phyloP scores from a whole-genome alignment of 2,797 vertebrate genomes.

The Chloroceryle inda region DNA sequence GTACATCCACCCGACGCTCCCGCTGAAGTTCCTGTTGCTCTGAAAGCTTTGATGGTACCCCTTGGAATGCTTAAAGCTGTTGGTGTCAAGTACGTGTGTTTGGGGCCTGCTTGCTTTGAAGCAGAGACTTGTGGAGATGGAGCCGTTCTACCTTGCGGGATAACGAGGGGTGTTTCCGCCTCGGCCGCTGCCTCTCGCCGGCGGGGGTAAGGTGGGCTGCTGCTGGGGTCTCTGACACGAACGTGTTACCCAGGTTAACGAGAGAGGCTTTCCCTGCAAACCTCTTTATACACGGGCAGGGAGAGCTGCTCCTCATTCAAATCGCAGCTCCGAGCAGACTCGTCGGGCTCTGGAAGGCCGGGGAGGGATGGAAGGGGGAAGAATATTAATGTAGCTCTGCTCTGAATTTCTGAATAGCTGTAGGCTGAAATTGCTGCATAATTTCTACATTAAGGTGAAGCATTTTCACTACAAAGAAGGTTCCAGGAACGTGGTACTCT shows the following conservation, averaged over 20 bases:
- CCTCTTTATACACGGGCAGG: not conserved
- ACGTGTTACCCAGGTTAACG: not conserved
- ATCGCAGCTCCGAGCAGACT: not conserved
- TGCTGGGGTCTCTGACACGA: not conserved
- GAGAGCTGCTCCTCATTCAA: not conserved
- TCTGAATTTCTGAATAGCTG: not conserved
- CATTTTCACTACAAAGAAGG: not conserved
- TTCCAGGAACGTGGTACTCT: not conserved
- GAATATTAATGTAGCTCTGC: not conserved
- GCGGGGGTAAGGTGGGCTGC: not conserved
- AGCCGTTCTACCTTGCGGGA: not conserved
- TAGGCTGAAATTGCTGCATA: not conserved
- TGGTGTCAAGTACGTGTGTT: not conserved
- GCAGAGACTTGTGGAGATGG: not conserved
- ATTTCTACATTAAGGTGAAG: not conserved
- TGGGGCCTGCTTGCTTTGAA: slow-evolving; percentile 21
- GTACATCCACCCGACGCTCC: not conserved
- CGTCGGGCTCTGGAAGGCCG: not conserved
- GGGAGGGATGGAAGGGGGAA: not conserved
- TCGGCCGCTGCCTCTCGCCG: not conserved
- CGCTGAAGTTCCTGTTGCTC: accelerated
- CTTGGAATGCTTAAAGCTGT: not conserved
- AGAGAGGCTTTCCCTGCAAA: not conserved
- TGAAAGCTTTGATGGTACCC: not conserved
- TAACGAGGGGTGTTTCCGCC: slow-evolving; percentile 7